Evolutionary conservation across 2,888 invertebrate genomes (phyloP).

Genomic region (Lydus trimaculatus): DNA sequence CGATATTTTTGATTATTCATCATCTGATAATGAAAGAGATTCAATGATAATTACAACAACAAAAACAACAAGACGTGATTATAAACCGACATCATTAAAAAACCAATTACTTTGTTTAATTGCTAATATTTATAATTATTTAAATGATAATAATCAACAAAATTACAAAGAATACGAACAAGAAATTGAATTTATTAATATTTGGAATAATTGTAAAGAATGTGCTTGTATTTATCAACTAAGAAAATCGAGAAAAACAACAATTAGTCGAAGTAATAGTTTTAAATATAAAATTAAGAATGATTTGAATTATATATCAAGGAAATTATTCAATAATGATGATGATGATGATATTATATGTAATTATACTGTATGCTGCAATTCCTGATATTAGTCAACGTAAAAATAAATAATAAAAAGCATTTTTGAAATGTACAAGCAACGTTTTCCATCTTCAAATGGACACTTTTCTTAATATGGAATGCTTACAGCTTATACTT

Average conservation of each 20-base stretch:
- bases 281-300: slow-evolving; percentile 43
- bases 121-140: slow-evolving; percentile 54
- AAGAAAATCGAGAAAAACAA: slow-evolving; percentile 63
- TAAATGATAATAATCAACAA: slow-evolving; percentile 39
- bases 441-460: too few species aligned
- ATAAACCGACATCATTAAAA: slow-evolving; percentile 58
- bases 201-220: slow-evolving; percentile 66
- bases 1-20: slow-evolving; percentile 62
- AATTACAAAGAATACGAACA: slow-evolving; percentile 59
- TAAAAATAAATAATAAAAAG: too few species aligned
- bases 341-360: slow-evolving; percentile 48
- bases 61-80: slow-evolving; percentile 41
- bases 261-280: slow-evolving; percentile 60
- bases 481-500: too few species aligned
- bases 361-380: slow-evolving; percentile 24
- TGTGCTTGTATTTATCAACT: slow-evolving; percentile 73
- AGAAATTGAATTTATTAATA: slow-evolving; percentile 65
- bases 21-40: slow-evolving; percentile 66
- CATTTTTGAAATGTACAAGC: too few species aligned
- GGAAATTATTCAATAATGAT: slow-evolving; percentile 61
- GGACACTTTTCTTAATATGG: too few species aligned
- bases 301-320: slow-evolving; percentile 49
- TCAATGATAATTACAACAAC: too few species aligned
- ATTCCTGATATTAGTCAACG: too few species aligned
- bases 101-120: slow-evolving; percentile 63